A percentile compares a stretch with the other conserved stretches of the same genome.
Evolutionary conservation across 2,113 vertebrate genomes (phyloP).

Genomic region (Excalfactoria chinensis): DNA sequence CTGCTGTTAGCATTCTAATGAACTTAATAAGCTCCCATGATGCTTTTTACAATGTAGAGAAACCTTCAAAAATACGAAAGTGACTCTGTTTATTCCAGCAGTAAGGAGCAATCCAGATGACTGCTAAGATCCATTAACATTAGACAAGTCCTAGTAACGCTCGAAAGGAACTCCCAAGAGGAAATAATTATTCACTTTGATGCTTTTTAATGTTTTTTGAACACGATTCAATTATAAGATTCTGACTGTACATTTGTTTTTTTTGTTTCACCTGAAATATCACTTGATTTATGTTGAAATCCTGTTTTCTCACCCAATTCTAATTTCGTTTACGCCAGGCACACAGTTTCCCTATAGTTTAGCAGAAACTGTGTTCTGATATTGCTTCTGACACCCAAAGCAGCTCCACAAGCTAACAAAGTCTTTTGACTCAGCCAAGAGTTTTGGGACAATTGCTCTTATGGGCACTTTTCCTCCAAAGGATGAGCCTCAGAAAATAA

Average conservation of each 20-base stretch:
- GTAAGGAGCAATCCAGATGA: constrained; percentile 31
- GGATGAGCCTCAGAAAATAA: background rate
- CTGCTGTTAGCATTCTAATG: constrained; percentile 67
- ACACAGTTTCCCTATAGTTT: background rate
- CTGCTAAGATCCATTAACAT: constrained; percentile 54
- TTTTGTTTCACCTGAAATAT: constrained; percentile 54
- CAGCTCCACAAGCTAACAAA: background rate
- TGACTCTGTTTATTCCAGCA: constrained; percentile 63
- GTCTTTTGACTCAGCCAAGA: background rate
- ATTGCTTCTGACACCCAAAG: background rate
- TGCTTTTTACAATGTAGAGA: constrained; percentile 50
- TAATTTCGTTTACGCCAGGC: background rate
- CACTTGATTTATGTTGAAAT: constrained; percentile 43
- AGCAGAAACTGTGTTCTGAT: background rate
- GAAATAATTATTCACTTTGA: constrained; percentile 63
- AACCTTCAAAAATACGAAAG: constrained; percentile 59
- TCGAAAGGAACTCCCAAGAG: constrained; percentile 54
- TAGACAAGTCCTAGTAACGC: constrained; percentile 24
- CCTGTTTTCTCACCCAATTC: constrained; percentile 1
- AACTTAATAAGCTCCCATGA: constrained; percentile 72
- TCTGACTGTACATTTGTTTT: constrained; percentile 13
- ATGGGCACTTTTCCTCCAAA: background rate
- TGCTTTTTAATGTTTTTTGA: constrained; percentile 60
- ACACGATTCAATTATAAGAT: constrained; percentile 28
- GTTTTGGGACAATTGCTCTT: background rate